Evolutionary conservation across 2,113 vertebrate species (phyloP).

Genomic region (Daubentonia madagascariensis): DNA sequence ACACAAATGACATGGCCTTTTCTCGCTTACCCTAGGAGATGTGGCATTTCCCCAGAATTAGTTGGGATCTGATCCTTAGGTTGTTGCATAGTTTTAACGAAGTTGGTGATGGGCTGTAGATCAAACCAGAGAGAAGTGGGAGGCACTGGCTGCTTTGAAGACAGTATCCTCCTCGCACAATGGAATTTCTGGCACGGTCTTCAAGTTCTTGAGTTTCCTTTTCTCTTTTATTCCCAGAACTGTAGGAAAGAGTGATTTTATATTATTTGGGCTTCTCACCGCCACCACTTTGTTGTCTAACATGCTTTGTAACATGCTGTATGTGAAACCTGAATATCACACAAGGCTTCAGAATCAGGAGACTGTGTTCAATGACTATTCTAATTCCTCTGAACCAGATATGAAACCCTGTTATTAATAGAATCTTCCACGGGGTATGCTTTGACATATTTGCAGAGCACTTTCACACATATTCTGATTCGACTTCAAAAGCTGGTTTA

Average conservation of each 20-base stretch:
- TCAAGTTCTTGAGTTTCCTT: slow-evolving; percentile 57
- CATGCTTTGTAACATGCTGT: neutral
- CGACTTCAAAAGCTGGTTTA: neutral
- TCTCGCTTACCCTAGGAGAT: slow-evolving; percentile 4
- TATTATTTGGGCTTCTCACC: slow-evolving; percentile 20
- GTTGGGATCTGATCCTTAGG: slow-evolving; percentile 21
- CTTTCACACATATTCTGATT: neutral
- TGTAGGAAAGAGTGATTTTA: slow-evolving; percentile 54
- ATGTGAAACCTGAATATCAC: neutral
- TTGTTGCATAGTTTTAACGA: slow-evolving; percentile 2
- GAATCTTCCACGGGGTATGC: neutral
- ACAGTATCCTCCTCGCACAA: slow-evolving; percentile 63
- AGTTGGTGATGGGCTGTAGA: slow-evolving; percentile 51
- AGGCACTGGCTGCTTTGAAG: slow-evolving; percentile 61
- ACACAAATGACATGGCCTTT: slow-evolving; percentile 55
- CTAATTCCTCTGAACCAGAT: neutral
- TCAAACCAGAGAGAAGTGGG: slow-evolving; percentile 60
- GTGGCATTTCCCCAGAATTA: slow-evolving; percentile 31
- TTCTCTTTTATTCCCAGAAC: slow-evolving; percentile 50
- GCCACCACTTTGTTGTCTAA: slow-evolving; percentile 24
- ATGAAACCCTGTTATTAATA: neutral
- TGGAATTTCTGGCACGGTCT: slow-evolving; percentile 72
- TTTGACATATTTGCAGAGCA: neutral
- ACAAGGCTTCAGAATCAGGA: neutral
- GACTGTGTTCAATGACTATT: neutral